Evolutionary conservation across 2,888 invertebrate genomes (phyloP).

Genomic region (Diaperis boleti): DNA sequence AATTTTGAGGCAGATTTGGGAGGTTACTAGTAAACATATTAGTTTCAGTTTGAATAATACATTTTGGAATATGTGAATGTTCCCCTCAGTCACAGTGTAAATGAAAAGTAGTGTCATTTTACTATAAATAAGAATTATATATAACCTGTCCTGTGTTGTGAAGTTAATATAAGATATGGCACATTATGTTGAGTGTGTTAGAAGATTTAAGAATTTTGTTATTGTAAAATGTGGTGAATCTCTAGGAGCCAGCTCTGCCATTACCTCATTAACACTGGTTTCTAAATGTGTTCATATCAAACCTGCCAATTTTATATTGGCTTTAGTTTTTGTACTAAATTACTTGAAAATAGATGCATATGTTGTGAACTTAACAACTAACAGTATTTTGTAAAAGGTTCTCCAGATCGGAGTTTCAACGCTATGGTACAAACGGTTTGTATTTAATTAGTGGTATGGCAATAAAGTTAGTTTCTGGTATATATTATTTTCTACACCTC

Average conservation of each 20-base stretch:
- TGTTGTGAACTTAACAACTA: constrained; percentile 54
- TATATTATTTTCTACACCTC: neutral
- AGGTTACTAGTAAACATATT: no score
- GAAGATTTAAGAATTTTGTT: constrained; percentile 56
- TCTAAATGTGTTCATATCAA: constrained; percentile 65
- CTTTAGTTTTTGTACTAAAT: constrained; percentile 56
- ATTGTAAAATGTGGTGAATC: constrained; percentile 61
- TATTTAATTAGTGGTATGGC: constrained; percentile 64
- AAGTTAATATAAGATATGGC: constrained; percentile 49
- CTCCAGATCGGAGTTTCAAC: constrained; percentile 49
- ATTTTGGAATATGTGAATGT: no score
- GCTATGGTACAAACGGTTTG: constrained; percentile 62
- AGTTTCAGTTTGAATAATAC: no score
- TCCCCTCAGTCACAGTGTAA: constrained; percentile 32
- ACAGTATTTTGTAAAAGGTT: constrained; percentile 57
- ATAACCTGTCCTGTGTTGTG: constrained; percentile 44
- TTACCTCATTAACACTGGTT: constrained; percentile 62
- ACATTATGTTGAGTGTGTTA: constrained; percentile 49
- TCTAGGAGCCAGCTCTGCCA: constrained; percentile 62
- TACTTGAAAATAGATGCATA: constrained; percentile 36
- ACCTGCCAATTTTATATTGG: constrained; percentile 59
- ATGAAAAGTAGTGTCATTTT: constrained; percentile 38
- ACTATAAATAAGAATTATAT: constrained; percentile 43
- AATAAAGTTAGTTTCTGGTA: constrained; percentile 67
- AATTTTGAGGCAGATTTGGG: neutral